Conservation (phyloP, 2,888 invertebrate genomes). For the Monochamus alternatus region DNA sequence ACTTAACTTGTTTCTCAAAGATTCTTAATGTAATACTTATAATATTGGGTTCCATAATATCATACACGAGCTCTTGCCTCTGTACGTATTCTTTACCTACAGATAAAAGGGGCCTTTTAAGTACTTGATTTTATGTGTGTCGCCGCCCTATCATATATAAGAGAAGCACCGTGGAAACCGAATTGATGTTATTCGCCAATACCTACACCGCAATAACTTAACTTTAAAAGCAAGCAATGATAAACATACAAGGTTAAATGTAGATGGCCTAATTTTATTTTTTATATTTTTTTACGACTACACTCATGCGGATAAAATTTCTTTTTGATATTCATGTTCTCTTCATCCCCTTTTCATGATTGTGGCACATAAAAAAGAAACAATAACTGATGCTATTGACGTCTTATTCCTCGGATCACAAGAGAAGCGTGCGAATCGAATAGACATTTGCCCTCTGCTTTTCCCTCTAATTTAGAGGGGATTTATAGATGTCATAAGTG, state of each 20-base stretch:
- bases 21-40: too few relatives aligned
- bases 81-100: neutral
- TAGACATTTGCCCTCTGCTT: slow-evolving; percentile 10
- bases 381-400: slow-evolving; percentile 31
- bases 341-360: slow-evolving; percentile 22
- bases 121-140: neutral
- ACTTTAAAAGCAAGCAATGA: slow-evolving; percentile 3
- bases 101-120: neutral
- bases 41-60: too few relatives aligned
- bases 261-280: slow-evolving; percentile 14
- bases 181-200: neutral
- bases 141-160: neutral
- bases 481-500: slow-evolving; percentile 6
- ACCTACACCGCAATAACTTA: slow-evolving; percentile 6
- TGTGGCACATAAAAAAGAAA: slow-evolving; percentile 36
- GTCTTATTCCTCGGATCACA: slow-evolving; percentile 27
- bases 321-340: slow-evolving; percentile 14
- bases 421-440: slow-evolving; percentile 26
- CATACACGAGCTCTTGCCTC: too few relatives aligned
- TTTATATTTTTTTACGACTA: slow-evolving; percentile 7
- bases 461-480: slow-evolving; percentile 17
- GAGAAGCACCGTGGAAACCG: neutral
- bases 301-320: slow-evolving; percentile 14
- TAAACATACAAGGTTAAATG: slow-evolving; percentile 15
- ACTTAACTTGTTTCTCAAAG: too few relatives aligned